Evolutionary conservation across 1,140 invertebrate genomes (phyloP), one percentile per base, ranked within the genome.

Genomic region (Himalopsyche phryganea): DNA sequence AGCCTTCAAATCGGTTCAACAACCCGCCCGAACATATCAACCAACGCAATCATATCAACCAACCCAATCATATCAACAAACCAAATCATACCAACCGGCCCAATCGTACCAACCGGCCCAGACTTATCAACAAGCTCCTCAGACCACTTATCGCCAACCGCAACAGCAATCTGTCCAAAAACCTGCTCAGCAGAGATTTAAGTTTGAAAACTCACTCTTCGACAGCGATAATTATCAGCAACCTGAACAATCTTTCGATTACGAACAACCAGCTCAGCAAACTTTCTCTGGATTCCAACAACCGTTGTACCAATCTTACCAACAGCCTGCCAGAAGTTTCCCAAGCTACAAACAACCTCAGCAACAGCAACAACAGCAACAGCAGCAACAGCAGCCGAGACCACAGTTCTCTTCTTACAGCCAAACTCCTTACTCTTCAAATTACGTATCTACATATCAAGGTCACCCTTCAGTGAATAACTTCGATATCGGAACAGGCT

Each of bases 401-500:
- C 64, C 68, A 59, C 50, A 70, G 62, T 52, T 65, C 17, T 50
- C 61, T 54, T 46, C 67, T 7, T 51, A 66, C 11, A 66, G 75
- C 40, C 68, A 71, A 9, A 70, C 71, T 36, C 41, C 23, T 5
- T 53, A 53, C 18, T 49, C 57, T 2, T 49, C 47, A 32, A 9
- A 28, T 9, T 46, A 46, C 17, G 11, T 15, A 13, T 74, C 15
- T 51, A 47, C 69, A 49, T 71, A 63, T 65, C 76, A 76, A 61
- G 82, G 81, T 6, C 85, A 86, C 63, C 82, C 85, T 6, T 79
- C 82, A 0, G 76, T 81, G 41, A 60, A 54, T 14, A 86, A 85
- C 63, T 78, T 85, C 44, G 83, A 86, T 63, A 76, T 85, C n/a
- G 79, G 74, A 66, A 79, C 79, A 42, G 86, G 85, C 15, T 87